Percentiles rank a stretch among this genome's conserved stretches.
phyloP scores from a whole-genome alignment of 2,113 vertebrate species.

The Falcunculus frontatus region DNA sequence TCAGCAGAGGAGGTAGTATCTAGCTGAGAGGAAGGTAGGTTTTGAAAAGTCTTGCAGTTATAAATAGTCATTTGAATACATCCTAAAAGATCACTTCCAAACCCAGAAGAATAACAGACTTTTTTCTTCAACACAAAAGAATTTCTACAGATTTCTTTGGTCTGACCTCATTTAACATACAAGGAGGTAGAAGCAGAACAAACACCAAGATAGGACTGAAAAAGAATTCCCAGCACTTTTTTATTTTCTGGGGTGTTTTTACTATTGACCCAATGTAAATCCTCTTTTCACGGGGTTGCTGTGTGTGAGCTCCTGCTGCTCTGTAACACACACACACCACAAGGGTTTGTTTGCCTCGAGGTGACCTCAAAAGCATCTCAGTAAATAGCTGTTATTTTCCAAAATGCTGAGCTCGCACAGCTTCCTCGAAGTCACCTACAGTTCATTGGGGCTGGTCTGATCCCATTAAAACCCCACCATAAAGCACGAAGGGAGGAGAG shows the following conservation, averaged over 20 bases:
- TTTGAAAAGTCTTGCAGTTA: not conserved
- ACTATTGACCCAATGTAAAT: not conserved
- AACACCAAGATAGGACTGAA: not conserved
- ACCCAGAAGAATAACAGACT: not conserved
- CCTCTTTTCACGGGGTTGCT: not conserved
- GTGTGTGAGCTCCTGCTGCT: not conserved
- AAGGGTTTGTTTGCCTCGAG: not conserved
- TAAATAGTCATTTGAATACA: not conserved
- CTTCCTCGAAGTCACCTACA: not conserved
- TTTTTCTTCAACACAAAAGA: not conserved
- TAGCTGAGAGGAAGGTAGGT: not conserved
- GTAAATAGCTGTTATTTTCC: not conserved
- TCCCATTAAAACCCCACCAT: rapidly evolving
- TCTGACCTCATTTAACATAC: not conserved
- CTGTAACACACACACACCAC: not conserved
- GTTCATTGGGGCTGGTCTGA: not conserved
- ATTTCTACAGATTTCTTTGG: not conserved
- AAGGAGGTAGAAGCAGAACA: not conserved
- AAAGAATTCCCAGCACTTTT: not conserved
- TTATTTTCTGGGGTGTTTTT: not conserved
- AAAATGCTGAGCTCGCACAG: not conserved
- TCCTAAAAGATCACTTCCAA: not conserved
- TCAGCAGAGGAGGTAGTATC: not conserved
- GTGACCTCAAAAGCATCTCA: not conserved
- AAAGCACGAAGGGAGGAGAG: not conserved